These are phyloP conservation scores for Spinibarbus caldwelli DNA, from an alignment of 2,797 vertebrate species.

Conservation along the genomic window DNA sequence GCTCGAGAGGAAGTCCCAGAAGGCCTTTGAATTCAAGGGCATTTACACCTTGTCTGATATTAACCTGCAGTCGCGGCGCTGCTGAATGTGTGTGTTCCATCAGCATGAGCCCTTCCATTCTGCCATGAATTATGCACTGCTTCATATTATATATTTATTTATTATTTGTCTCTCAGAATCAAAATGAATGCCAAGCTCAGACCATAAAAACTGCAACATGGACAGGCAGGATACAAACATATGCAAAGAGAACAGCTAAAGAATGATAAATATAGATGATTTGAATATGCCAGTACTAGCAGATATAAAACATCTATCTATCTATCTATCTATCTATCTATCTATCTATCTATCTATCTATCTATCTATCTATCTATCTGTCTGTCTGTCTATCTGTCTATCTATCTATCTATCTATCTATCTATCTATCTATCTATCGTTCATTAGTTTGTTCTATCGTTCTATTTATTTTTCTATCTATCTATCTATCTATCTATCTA, in stretches of 20 bases:
- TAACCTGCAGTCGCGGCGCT: background rate
- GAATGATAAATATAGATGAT: slow-evolving; percentile 1
- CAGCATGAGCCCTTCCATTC: slow-evolving; percentile 41
- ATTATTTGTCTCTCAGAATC: slow-evolving; percentile 60
- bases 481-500: too few species aligned
- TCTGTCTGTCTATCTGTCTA: too few species aligned
- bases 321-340: background rate
- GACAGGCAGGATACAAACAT: background rate
- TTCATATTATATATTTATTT: slow-evolving; percentile 59
- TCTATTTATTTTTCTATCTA: too few species aligned
- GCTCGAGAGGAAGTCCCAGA: background rate
- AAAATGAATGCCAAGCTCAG: slow-evolving; percentile 53
- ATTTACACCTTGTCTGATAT: slow-evolving; percentile 31
- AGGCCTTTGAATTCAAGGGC: slow-evolving; percentile 13
- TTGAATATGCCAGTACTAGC: background rate
- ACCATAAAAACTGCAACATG: slow-evolving; percentile 46
- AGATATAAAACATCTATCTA: background rate
- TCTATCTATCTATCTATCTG: too few species aligned
- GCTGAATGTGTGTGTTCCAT: slow-evolving; percentile 18
- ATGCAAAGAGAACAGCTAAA: slow-evolving; percentile 26
- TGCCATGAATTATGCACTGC: slow-evolving; percentile 58
- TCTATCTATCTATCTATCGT: too few species aligned
- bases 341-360: too few species aligned
- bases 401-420: background rate
- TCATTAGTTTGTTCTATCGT: too few species aligned